These are phyloP conservation scores for Bombyx mori DNA, from an alignment of 1,140 invertebrate species.

Conservation along the genomic window ASM3026992v2 NC_085134.1:7776001-7776500, in stretches of 20 bases:
- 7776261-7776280: constrained; percentile 62
- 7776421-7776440: too few relatives aligned
- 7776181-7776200: constrained; percentile 2
- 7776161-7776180: neutral
- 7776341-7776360: constrained; percentile 43
- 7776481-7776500: too few relatives aligned
- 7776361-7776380: constrained; percentile 44
- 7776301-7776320: constrained; percentile 46
- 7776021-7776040: too few relatives aligned
- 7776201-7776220: constrained; percentile 47
- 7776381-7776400: constrained; percentile 41
- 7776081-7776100: too few relatives aligned
- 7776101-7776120: too few relatives aligned
- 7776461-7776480: too few relatives aligned
- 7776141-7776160: too few relatives aligned
- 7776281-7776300: constrained; percentile 57
- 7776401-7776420: neutral
- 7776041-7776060: too few relatives aligned
- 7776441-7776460: too few relatives aligned
- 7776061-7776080: too few relatives aligned
- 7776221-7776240: constrained; percentile 56
- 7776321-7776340: constrained; percentile 61
- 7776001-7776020: too few relatives aligned
- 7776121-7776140: too few relatives aligned
- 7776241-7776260: constrained; percentile 53